Base-by-base conservation (phyloP, 2,888 invertebrate genomes). In the Noctua fimbriata region DNA sequence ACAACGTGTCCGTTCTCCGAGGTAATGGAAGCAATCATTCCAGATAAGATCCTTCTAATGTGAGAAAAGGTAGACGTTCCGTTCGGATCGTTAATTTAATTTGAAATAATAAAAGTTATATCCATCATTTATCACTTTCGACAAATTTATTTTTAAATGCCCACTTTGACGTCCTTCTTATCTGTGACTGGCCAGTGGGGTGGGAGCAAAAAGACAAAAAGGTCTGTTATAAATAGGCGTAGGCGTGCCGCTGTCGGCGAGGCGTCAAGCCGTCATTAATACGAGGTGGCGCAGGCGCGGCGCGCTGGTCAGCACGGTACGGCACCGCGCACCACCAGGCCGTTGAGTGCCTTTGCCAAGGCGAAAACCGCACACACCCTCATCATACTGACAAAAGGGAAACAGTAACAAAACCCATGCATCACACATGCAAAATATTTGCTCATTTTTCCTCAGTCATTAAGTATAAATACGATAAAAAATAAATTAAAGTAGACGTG, bases 131-230 rank as follows among this genome's bases (percentile, higher is more conserved):
- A 96, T 96, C 96, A 96, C 96, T 95, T 96, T 96, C 95, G 96
- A 97, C 97, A 97, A 97, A 97, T 97, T 97, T 95, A 96, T 95
- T 96, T 97, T 96, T 96, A 96, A 97, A 96, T 95, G 96, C 94
- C 94, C 94, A 94, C 94, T 94, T 93, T 93, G 94, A 93, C 91
- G 94, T 94, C 93, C 94, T 92, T 93, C 93, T 96, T 95, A 95
- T 95, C 95, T 95, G 91, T 93, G 94, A 94, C 94, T 93, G 94
- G 94, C 89, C 93, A 90, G 92, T 89, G 89, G 90, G 92, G 90
- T 92, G 91, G 91, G 91, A 92, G 91, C 89, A 94, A 94, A 94
- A 93, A 94, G 93, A 92, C 91, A 91, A 94, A 93, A 86, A 93
- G 89, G 79, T 89, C 76, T 86, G 89, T 92, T 92, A 93, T 94